phyloP scores from a whole-genome alignment of 2,888 invertebrate genomes.

The Dione vanillae region DNA sequence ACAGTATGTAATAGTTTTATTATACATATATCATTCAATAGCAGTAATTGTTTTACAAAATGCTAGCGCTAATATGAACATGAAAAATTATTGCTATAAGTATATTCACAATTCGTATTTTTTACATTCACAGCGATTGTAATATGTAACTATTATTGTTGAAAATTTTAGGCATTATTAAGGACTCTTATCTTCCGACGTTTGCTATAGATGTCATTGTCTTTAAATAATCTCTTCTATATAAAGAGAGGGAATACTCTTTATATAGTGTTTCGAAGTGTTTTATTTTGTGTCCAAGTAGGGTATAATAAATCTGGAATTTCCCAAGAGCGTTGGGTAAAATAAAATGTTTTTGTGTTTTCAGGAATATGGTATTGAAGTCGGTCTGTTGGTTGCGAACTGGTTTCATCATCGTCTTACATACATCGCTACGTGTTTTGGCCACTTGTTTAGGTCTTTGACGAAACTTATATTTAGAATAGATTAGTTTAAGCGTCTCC shows the following conservation, averaged over 20 bases:
- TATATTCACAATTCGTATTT: background rate
- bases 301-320: conserved; percentile 13
- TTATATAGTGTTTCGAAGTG: conserved; percentile 14
- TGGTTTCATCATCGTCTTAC: conserved; percentile 61
- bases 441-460: conserved; percentile 54
- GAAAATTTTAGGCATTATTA: background rate
- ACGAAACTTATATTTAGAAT: conserved; percentile 67
- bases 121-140: background rate
- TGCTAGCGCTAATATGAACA: background rate
- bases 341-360: conserved; percentile 55
- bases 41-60: background rate
- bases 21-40: background rate
- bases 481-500: conserved; percentile 65
- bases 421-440: conserved; percentile 52
- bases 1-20: background rate
- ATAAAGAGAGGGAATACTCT: background rate
- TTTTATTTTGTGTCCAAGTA: conserved; percentile 15
- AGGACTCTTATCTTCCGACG: background rate
- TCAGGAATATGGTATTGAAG: conserved; percentile 56
- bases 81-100: background rate
- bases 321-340: conserved; percentile 35
- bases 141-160: background rate
- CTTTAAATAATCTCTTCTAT: conserved; percentile 12
- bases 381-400: conserved; percentile 58
- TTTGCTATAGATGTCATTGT: conserved; percentile 10